Evolutionary conservation across 1,140 invertebrate genomes (phyloP).

Genomic region (Diorhabda carinulata): DNA sequence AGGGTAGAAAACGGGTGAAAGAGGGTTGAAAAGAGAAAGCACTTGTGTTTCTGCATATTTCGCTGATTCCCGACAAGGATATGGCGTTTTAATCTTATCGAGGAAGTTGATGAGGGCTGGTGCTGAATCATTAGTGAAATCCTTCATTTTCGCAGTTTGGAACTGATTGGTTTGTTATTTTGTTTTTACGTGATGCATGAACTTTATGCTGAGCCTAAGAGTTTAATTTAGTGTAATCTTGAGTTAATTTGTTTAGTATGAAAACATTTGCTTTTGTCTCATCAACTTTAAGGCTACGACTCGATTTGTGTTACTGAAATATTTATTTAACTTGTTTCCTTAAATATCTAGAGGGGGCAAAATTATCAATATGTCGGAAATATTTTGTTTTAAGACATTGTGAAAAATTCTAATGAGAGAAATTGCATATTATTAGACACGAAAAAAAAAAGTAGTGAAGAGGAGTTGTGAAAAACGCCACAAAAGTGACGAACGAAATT

Average conservation of each 20-base stretch:
- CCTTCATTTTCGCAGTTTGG: background rate
- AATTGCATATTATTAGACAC: no score
- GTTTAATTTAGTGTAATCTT: background rate
- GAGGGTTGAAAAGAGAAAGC: background rate
- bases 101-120: background rate
- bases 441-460: no score
- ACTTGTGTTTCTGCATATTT: slow-evolving; percentile 16
- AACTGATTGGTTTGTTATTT: background rate
- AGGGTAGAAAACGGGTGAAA: background rate
- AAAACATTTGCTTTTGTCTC: background rate
- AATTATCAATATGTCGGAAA: no score
- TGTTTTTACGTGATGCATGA: background rate
- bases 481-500: no score
- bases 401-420: no score
- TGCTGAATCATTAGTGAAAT: background rate
- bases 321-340: no score
- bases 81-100: slow-evolving; percentile 9
- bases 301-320: no score
- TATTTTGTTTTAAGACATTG: no score
- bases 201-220: background rate
- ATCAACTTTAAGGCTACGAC: background rate
- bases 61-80: slow-evolving; percentile 9
- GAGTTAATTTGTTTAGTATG: background rate
- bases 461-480: no score
- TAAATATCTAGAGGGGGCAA: no score